Base-by-base conservation (phyloP, 2,113 vertebrate species). In the Lycaon pictus region DNA sequence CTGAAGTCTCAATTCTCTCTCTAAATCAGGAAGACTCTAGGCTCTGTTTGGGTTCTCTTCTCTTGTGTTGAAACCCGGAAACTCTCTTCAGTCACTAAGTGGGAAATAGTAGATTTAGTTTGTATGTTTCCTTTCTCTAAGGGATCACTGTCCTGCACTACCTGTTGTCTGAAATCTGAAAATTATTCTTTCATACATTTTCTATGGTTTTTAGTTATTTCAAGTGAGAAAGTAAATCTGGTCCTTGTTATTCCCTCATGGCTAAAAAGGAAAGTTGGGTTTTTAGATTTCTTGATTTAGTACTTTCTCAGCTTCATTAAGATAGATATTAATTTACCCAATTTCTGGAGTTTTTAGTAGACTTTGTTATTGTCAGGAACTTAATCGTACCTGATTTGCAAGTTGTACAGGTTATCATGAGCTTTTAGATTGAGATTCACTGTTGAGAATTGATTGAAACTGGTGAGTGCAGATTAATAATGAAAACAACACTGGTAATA, bases 401-500 rank as follows among this genome's bases (percentile, higher is more conserved):
- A 76, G 11, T 63, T 80, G 76, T 81, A 27, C 3, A 89, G 22
- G 13, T 29, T 25, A 72, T 83, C 23, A 32, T 80, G n/a, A 91
- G 37, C 29, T 37, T 92, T 88, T 96, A 71, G 27, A 72, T 86
- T 95, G 89, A 81, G 62, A 22, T 27, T 96, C 43, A 63, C 43
- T 62, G 7, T 84, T 90, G 51, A 48, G n/a, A 88, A 88, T 58
- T 94, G 83, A 89, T 81, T 96, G 82, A 85, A 96, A 93, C 9
- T 84, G 63, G 55, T 80, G 82, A 58, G 1, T n/a, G 12, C 16
- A 80, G 12, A 72, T 90, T 96, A 87, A 94, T 90, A 93, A 95
- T 90, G 29, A 95, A 53, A 96, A 77, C 4, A 95, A 12, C 5
- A 48, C 88, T 93, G 19, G 89, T 67, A 94, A 77, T 71, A 71